These are phyloP conservation scores for Parasteatoda tepidariorum DNA, from an alignment of 1,140 invertebrate genomes.

Conservation along the genomic window DNA sequence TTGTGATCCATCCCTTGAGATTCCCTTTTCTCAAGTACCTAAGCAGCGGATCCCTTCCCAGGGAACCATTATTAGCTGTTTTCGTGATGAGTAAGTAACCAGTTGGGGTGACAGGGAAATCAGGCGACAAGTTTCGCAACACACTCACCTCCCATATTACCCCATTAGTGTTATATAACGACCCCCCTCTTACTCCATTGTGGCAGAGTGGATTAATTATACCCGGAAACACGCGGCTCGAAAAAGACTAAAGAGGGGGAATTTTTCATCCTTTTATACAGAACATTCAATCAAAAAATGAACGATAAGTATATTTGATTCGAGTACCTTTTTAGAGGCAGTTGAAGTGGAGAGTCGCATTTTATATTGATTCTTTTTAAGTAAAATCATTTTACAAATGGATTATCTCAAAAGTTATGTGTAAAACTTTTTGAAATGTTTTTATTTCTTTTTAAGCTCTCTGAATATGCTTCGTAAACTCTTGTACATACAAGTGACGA, in stretches of 20 bases:
- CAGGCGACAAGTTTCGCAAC: conserved; percentile 58
- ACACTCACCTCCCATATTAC: conserved; percentile 49
- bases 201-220: conserved; percentile 43
- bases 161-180: conserved; percentile 52
- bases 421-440: too few species aligned
- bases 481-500: too few species aligned
- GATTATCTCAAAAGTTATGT: too few species aligned
- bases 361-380: too few species aligned
- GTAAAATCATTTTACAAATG: too few species aligned
- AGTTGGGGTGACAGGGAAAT: conserved; percentile 55
- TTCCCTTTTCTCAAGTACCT: conserved; percentile 24
- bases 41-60: conserved; percentile 21
- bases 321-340: neutral
- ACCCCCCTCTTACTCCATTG: conserved; percentile 17
- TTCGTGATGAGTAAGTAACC: conserved; percentile 56
- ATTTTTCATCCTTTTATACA: neutral
- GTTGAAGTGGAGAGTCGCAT: too few species aligned
- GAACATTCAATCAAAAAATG: conserved; percentile 12
- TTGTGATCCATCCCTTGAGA: conserved; percentile 2
- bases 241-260: neutral
- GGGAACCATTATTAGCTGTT: conserved; percentile 55
- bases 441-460: too few species aligned
- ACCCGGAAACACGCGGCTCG: conserved; percentile 25
- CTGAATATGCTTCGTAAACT: too few species aligned
- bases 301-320: neutral